Percentiles rank a stretch among this genome's conserved stretches.
Conservation (phyloP, 2,113 vertebrate species). For the Empidonax traillii region DNA sequence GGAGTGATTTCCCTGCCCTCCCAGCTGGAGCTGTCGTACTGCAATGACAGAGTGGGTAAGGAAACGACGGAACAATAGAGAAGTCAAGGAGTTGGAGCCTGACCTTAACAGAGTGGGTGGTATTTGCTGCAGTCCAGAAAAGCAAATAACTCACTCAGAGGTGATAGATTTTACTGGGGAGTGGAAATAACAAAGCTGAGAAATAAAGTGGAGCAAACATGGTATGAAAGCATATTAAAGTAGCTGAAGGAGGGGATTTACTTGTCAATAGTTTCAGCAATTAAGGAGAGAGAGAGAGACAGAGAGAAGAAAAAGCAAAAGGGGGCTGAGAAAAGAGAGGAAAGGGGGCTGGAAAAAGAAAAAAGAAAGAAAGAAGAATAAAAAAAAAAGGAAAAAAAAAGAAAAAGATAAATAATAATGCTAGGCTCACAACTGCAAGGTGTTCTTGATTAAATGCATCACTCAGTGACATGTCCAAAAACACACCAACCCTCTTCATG, state of each 20-base stretch:
- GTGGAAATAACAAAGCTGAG: slow-evolving; percentile 69
- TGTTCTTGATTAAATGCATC: slow-evolving; percentile 69
- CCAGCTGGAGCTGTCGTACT: slow-evolving; percentile 60
- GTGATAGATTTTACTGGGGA: slow-evolving; percentile 65
- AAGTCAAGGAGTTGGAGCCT: slow-evolving; percentile 61
- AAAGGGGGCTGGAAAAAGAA: not conserved
- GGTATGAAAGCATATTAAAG: slow-evolving; percentile 51
- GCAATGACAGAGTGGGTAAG: slow-evolving; percentile 63
- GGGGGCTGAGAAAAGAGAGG: not conserved
- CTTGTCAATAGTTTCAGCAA: slow-evolving; percentile 37
- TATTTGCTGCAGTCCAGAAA: slow-evolving; percentile 53
- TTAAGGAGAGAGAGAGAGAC: not conserved
- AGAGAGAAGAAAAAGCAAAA: not conserved
- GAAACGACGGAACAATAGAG: slow-evolving; percentile 71
- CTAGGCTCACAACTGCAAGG: not conserved
- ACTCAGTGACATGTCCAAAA: slow-evolving; percentile 7
- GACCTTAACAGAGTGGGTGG: slow-evolving; percentile 75
- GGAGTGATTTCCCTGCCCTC: slow-evolving; percentile 73
- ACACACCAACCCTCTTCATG: not conserved
- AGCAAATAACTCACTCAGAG: slow-evolving; percentile 73
- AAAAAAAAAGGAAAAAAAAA: accelerated
- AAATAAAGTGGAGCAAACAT: slow-evolving; percentile 53
- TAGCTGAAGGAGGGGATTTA: slow-evolving; percentile 43
- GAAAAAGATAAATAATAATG: accelerated
- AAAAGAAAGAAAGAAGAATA: not conserved